These are phyloP conservation scores for Brachypterus glaber DNA, from an alignment of 2,888 invertebrate genomes.

Conservation along the genomic window DNA sequence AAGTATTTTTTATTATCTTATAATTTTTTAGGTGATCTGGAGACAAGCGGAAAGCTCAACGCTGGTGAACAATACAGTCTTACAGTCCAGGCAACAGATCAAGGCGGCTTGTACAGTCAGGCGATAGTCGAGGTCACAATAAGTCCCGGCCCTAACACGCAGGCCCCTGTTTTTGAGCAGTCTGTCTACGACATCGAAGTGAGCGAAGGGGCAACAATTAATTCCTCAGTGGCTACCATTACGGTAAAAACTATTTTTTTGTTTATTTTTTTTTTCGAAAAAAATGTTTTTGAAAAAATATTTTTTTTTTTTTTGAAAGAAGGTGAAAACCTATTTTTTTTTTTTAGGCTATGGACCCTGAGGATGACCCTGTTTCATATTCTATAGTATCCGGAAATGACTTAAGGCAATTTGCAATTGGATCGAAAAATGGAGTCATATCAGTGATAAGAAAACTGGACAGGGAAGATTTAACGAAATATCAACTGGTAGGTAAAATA, in stretches of 20 bases:
- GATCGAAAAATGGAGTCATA: constrained; percentile 78
- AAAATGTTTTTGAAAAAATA: not conserved
- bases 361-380: constrained; percentile 77
- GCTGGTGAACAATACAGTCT: constrained; percentile 86
- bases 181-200: constrained; percentile 79
- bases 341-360: constrained; percentile 73
- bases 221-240: constrained; percentile 73
- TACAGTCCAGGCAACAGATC: constrained; percentile 74
- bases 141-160: constrained; percentile 72
- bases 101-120: constrained; percentile 70
- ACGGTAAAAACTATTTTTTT: constrained; percentile 43
- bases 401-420: constrained; percentile 77
- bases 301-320: too few relatives aligned
- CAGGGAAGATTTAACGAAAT: constrained; percentile 79
- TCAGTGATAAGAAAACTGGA: constrained; percentile 78
- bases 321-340: constrained; percentile 7
- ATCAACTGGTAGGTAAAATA: constrained; percentile 59
- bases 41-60: constrained; percentile 68
- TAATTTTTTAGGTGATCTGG: too few relatives aligned
- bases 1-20: too few relatives aligned
- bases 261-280: not conserved
- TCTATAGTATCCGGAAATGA: constrained; percentile 84
- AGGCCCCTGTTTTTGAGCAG: constrained; percentile 72
- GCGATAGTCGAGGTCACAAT: constrained; percentile 79
- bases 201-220: constrained; percentile 81